phyloP scores from a whole-genome alignment of 2,797 vertebrate genomes.

The Poecilia gillii region DNA sequence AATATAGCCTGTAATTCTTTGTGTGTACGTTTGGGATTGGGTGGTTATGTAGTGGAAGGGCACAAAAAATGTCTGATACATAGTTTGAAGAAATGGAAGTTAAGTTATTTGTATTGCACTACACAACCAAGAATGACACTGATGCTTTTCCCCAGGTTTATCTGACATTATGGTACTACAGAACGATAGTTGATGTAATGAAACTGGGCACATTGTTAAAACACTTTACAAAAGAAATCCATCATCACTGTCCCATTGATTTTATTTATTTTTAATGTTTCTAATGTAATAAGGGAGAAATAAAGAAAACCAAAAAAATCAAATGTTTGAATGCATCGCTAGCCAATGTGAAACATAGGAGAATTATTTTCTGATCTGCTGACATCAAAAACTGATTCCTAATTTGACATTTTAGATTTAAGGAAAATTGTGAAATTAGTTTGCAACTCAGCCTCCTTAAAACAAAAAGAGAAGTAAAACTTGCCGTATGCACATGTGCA shows the following conservation, averaged over 20 bases:
- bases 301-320: constrained; percentile 39
- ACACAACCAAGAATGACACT: constrained; percentile 1
- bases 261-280: constrained; percentile 20
- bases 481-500: background rate
- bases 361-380: background rate
- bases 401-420: background rate
- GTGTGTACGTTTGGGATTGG: background rate
- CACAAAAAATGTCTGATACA: too few relatives aligned
- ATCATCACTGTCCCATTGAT: constrained; percentile 28
- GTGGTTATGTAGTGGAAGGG: background rate
- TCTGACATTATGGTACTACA: constrained; percentile 10
- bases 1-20: background rate
- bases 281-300: constrained; percentile 34
- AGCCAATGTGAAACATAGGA: background rate
- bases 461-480: background rate
- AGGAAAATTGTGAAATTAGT: background rate
- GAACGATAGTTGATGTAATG: constrained; percentile 34
- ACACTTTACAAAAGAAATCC: constrained; percentile 37
- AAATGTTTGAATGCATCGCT: background rate
- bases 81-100: too few relatives aligned
- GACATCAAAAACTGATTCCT: background rate
- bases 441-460: background rate
- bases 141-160: background rate
- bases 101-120: background rate
- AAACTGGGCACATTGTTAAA: constrained; percentile 31